Base-by-base conservation (phyloP, 2,113 vertebrate genomes). In the Prinia subflava region DNA sequence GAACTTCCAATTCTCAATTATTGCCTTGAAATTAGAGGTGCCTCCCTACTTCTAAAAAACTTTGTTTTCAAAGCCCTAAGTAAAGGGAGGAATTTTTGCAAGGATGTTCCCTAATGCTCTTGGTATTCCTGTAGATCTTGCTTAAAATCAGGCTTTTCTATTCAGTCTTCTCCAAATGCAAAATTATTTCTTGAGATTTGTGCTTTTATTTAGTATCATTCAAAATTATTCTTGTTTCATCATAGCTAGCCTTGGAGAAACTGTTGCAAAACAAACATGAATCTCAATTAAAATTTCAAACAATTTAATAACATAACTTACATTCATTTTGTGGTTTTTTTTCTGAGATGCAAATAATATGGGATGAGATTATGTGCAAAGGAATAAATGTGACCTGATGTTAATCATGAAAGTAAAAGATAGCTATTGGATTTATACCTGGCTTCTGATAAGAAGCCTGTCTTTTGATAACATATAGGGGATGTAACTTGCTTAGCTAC, bases 31-130 rank as follows among this genome's bases (percentile, higher is more conserved):
- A 81, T 91, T 84, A 94, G 93, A 86, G 60, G 52, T 91, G 59
- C 37, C 69, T 73, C 37, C 42, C 59, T 33, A 73, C 44, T 87
- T 95, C 25, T 30, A 39, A 75, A 81, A 89, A 92, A 31, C 31
- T 73, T 76, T n/a, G 12, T 70, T 85, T 89, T 55, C 60, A 90
- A 91, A 86, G 79, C 90, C 74, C 86, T 96, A 95, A 87, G 47
- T 56, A 39, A 83, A 81, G 13, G 35, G 60, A 88, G 11, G 28
- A 92, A 27, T 64, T 90, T 79, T 84, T 92, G 60, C 56, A 78
- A 81, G 49, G 68, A 60, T 1, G 2, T 81, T 89, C 47, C 52
- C 52, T 82, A 74, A 91, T 63, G 44, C 30, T 77, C 23, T 74
- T 84, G 41, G 33, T 91, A 78, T 50, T 94, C 18, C 14, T 52